Base-by-base conservation (phyloP, 1,140 invertebrate genomes). In the Homarus americanus region DNA sequence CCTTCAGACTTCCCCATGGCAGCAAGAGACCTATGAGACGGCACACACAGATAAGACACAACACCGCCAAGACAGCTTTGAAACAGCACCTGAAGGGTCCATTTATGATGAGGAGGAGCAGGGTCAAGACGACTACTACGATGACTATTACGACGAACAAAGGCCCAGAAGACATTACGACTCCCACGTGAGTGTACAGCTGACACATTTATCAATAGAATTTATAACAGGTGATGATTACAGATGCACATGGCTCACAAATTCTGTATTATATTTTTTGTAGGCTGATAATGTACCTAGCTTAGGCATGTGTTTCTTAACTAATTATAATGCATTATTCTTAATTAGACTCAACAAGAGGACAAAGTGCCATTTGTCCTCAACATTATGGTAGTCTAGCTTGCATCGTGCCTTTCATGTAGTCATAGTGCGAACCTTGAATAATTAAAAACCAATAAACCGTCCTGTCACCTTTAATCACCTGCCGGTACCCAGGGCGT, bases 41-140 rank as follows among this genome's bases (percentile, higher is more conserved):
- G 92, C 92, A 5, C 41, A 79, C 32, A 89, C 91, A 40, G 92
- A 93, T 58, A 88, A 91, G 53, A 92, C 91, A 28, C 92, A 92
- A 66, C 91, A 78, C 20, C 85, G 82, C n/a, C 91, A 91, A 44
- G 93, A 93, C 76, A 93, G 92, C 63, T 92, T 91, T 78, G 92
- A 93, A 38, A 92, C 92, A 1, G 92, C 87, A 2, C 92, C 89
- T 9, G 92, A 93, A 24, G 85, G 88, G 63, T 92, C 93, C 17
- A 69, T 92, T 40, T 90, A 92, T 28, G 91, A 93, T n/a, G 85
- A 88, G 20, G 79, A 82, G 7, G 79, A 86, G 24, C 82, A 79
- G n/a, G 69, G 86, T 66, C 80, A 41, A 36, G 89, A 91, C 80
- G 87, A 93, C 32, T 91, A 90, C 87, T 92, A 93, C 44, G 76